phyloP scores from a whole-genome alignment of 23 tunicate genomes.

The Trididemnum clinides region DNA sequence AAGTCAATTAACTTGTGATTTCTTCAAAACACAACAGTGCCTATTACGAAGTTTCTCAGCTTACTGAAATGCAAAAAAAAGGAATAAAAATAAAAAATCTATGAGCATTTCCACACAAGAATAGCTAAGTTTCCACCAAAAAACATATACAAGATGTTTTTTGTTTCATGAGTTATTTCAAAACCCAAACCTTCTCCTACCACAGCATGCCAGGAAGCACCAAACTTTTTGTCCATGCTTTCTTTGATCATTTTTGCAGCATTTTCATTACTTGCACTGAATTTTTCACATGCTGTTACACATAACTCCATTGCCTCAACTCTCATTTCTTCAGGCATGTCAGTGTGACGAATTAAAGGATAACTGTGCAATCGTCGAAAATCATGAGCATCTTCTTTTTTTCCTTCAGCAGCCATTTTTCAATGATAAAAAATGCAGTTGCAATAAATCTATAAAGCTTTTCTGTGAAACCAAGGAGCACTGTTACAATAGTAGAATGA shows the following conservation, averaged over 20 bases:
- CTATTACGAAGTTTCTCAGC: too few relatives aligned
- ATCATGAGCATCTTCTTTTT: slow-evolving; percentile 89
- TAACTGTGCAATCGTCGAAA: slow-evolving; percentile 82
- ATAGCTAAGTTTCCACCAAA: slow-evolving; percentile 94
- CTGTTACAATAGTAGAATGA: too few relatives aligned
- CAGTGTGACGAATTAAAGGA: slow-evolving; percentile 90
- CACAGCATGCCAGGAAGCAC: slow-evolving; percentile 98
- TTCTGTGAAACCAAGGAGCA: too few relatives aligned
- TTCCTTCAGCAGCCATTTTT: slow-evolving; percentile 49
- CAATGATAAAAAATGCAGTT: too few relatives aligned
- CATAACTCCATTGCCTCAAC: slow-evolving; percentile 95
- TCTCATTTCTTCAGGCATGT: slow-evolving; percentile 99
- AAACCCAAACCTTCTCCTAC: slow-evolving; percentile 99
- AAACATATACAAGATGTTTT: slow-evolving; percentile 93
- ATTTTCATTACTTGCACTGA: slow-evolving; percentile 77
- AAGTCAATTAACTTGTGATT: too few relatives aligned
- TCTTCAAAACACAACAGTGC: not conserved
- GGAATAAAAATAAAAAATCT: not conserved
- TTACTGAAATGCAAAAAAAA: not conserved
- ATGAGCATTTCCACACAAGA: slow-evolving; percentile 97
- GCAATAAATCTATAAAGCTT: too few relatives aligned
- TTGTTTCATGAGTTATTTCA: slow-evolving; percentile 95
- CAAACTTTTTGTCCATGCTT: slow-evolving; percentile 99
- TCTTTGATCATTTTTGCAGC: slow-evolving; percentile 99
- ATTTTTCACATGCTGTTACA: slow-evolving; percentile 98